Conservation (phyloP, 2,888 invertebrate species). For the Xylota sylvarum region DNA sequence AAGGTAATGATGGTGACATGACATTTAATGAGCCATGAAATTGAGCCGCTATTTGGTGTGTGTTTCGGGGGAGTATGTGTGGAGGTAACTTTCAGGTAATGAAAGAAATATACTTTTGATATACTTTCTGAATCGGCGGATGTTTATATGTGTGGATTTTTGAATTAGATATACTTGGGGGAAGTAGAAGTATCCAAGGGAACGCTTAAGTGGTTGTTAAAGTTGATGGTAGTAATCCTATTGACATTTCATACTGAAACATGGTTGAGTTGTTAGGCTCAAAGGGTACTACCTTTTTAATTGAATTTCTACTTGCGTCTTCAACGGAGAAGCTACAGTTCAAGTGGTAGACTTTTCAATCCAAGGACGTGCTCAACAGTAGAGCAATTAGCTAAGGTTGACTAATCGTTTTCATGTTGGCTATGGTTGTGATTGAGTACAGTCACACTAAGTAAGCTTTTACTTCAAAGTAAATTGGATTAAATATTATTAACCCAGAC, state of each 20-base stretch:
- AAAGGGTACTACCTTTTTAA: not conserved
- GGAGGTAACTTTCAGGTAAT: constrained; percentile 37
- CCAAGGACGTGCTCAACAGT: no score
- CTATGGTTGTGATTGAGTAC: no score
- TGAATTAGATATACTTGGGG: constrained; percentile 26
- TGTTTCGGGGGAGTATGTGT: constrained; percentile 12
- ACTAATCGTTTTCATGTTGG: no score
- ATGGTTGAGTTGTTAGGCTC: constrained; percentile 8
- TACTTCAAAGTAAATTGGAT: no score
- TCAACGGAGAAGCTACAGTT: no score
- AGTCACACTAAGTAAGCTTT: no score
- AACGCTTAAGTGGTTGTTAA: constrained; percentile 33
- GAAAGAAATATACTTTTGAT: constrained; percentile 54
- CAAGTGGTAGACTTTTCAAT: no score
- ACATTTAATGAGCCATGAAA: constrained; percentile 74
- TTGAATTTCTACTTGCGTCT: constrained; percentile 1
- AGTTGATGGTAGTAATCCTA: constrained; percentile 44
- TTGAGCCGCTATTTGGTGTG: constrained; percentile 53
- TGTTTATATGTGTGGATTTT: constrained; percentile 20
- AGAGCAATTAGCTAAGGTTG: no score
- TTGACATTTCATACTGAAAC: constrained; percentile 21
- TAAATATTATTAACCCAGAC: no score
- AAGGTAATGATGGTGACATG: constrained; percentile 71
- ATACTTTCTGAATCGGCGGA: constrained; percentile 26
- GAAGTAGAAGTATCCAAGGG: not conserved